phyloP scores from a whole-genome alignment of 2,797 vertebrate genomes.

The Ataeniobius toweri region DNA sequence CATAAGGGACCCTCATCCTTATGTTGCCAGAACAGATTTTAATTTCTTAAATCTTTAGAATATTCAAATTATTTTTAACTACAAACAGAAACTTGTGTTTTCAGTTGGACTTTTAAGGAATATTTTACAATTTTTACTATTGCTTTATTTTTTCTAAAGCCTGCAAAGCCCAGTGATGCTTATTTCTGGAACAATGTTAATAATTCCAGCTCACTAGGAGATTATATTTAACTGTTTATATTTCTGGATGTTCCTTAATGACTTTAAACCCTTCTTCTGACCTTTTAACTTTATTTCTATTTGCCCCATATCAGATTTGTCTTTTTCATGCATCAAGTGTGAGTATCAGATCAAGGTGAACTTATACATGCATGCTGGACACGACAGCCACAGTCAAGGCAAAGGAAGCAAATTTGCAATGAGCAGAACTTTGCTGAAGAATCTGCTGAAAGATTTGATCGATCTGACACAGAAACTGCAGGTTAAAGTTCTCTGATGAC shows the following conservation, averaged over 20 bases:
- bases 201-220: neutral
- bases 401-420: constrained; percentile 34
- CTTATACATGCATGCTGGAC: constrained; percentile 68
- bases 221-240: neutral
- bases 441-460: neutral
- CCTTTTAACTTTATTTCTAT: constrained; percentile 21
- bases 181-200: neutral
- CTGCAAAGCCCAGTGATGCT: neutral
- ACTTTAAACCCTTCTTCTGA: constrained; percentile 33
- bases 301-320: constrained; percentile 37
- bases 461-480: constrained; percentile 18
- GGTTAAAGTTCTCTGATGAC: constrained; percentile 21
- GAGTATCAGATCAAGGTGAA: constrained; percentile 72
- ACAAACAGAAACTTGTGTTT: neutral
- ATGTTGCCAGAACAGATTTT: neutral
- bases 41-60: neutral
- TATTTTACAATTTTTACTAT: constrained; percentile 2
- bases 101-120: constrained; percentile 23
- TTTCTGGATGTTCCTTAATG: constrained; percentile 4
- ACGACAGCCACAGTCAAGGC: constrained; percentile 30
- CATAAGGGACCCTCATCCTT: neutral
- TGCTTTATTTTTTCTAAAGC: neutral
- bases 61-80: neutral
- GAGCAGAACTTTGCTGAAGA: constrained; percentile 28
- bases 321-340: constrained; percentile 52